phyloP scores from a whole-genome alignment of 1,140 invertebrate genomes.

The Lordiphosa clarofinis region DNA sequence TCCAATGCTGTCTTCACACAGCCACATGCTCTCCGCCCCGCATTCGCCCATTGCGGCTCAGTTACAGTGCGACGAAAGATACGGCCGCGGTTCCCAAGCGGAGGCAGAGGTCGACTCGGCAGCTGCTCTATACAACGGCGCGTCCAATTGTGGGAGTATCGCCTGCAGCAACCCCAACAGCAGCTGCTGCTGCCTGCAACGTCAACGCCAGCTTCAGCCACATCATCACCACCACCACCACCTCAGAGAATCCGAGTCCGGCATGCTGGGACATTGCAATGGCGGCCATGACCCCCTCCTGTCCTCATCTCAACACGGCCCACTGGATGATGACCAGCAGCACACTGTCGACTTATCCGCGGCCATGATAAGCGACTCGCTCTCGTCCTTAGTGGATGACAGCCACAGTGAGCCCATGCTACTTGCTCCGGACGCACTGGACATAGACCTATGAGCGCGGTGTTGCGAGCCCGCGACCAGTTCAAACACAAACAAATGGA shows the following conservation, averaged over 20 bases:
- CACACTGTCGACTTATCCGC: slow-evolving; percentile 46
- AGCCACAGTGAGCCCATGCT: slow-evolving; percentile 50
- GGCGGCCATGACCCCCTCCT: slow-evolving; percentile 68
- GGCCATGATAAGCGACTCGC: slow-evolving; percentile 57
- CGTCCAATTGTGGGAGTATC: slow-evolving; percentile 17
- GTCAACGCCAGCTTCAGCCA: slow-evolving; percentile 27
- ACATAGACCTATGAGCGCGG: slow-evolving; percentile 52
- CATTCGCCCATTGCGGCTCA: slow-evolving; percentile 77
- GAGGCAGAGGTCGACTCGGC: neutral
- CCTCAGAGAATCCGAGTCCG: slow-evolving; percentile 16
- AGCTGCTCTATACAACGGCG: slow-evolving; percentile 2
- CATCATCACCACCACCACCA: slow-evolving; percentile 15
- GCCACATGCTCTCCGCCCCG: slow-evolving; percentile 81
- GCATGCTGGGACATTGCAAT: slow-evolving; percentile 31
- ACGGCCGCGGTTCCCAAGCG: slow-evolving; percentile 8
- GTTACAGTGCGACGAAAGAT: slow-evolving; percentile 23
- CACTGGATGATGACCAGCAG: slow-evolving; percentile 47
- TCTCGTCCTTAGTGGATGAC: slow-evolving; percentile 56
- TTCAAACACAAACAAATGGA: slow-evolving; percentile 9
- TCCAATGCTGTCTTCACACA: slow-evolving; percentile 81
- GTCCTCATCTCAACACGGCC: slow-evolving; percentile 78
- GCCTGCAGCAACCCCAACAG: slow-evolving; percentile 5
- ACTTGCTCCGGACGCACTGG: slow-evolving; percentile 54
- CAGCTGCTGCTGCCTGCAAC: slow-evolving; percentile 12
- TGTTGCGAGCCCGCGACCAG: neutral